A percentile compares a stretch with the other conserved stretches of the same genome.
phyloP scores from a whole-genome alignment of 2,888 invertebrate species.

The Rosalia funebris region DNA sequence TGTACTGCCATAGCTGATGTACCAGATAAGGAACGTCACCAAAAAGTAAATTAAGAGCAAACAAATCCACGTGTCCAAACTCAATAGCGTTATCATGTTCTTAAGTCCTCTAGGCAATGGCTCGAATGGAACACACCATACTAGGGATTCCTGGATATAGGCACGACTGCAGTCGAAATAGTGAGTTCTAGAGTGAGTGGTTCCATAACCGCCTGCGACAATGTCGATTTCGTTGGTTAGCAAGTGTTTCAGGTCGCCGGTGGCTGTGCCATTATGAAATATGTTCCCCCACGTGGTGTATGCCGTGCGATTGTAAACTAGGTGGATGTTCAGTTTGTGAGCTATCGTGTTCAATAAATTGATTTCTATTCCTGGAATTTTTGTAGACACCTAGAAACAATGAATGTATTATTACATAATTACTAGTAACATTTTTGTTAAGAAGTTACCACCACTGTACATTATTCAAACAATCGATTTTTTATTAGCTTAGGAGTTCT shows the following conservation, averaged over 20 bases:
- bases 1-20: conserved; percentile 8
- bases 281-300: conserved; percentile 29
- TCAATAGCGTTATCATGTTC: conserved; percentile 31
- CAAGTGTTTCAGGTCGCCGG: conserved; percentile 48
- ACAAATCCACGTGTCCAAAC: conserved; percentile 29
- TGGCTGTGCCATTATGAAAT: conserved; percentile 43
- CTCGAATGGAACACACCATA: conserved; percentile 55
- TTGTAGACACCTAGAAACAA: not conserved
- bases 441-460: too few species aligned
- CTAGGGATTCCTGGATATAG: conserved; percentile 53
- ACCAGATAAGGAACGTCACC: conserved; percentile 30
- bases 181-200: conserved; percentile 45
- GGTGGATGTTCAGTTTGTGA: conserved; percentile 32
- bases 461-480: too few species aligned
- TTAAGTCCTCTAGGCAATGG: not conserved
- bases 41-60: conserved; percentile 20
- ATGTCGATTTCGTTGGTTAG: conserved; percentile 47
- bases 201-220: conserved; percentile 54
- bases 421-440: too few species aligned
- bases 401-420: too few species aligned
- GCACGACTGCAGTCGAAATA: conserved; percentile 52
- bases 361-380: conserved; percentile 34
- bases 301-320: conserved; percentile 14
- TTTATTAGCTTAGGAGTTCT: too few species aligned
- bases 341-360: conserved; percentile 35